phyloP scores from a whole-genome alignment of 2,888 invertebrate species.

The Isoperla grammatica region DNA sequence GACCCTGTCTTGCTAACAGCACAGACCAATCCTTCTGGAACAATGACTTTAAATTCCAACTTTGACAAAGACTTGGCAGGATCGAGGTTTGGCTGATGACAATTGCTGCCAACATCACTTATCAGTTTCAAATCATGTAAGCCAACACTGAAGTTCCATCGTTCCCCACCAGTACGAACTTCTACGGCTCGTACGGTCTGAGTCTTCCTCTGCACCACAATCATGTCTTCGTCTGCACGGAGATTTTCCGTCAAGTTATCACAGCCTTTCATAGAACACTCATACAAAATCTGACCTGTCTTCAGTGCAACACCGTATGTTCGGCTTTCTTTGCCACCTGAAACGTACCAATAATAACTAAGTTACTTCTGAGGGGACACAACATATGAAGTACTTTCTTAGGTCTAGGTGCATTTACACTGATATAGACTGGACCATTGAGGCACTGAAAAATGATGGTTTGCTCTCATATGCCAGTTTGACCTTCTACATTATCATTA shows the following conservation, averaged over 20 bases:
- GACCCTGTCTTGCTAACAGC: slow-evolving; percentile 58
- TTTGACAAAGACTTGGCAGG: slow-evolving; percentile 39
- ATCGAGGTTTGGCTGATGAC: slow-evolving; percentile 34
- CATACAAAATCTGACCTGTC: slow-evolving; percentile 67
- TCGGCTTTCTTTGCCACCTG: slow-evolving; percentile 77
- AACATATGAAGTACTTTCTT: no score
- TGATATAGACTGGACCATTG: no score
- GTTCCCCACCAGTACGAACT: slow-evolving; percentile 20
- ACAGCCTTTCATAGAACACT: slow-evolving; percentile 70
- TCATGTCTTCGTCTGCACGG: slow-evolving; percentile 46
- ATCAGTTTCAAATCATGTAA: slow-evolving; percentile 69
- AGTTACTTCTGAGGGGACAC: no score
- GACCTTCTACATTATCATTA: no score
- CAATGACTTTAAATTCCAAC: slow-evolving; percentile 57
- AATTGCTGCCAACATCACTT: slow-evolving; percentile 41
- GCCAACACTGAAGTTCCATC: slow-evolving; percentile 96
- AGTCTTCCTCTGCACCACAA: slow-evolving; percentile 75
- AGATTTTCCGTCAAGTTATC: slow-evolving; percentile 58
- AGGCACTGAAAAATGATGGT: no score
- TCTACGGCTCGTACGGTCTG: slow-evolving; percentile 89
- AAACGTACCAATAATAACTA: slow-evolving; percentile 9
- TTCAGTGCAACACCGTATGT: slow-evolving; percentile 79
- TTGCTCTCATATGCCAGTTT: no score
- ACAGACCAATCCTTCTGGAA: slow-evolving; percentile 67
- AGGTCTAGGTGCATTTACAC: no score